Evolutionary conservation across 2,888 invertebrate species (phyloP), one percentile per base, ranked within the genome.

Genomic region (Eilema caniola): DNA sequence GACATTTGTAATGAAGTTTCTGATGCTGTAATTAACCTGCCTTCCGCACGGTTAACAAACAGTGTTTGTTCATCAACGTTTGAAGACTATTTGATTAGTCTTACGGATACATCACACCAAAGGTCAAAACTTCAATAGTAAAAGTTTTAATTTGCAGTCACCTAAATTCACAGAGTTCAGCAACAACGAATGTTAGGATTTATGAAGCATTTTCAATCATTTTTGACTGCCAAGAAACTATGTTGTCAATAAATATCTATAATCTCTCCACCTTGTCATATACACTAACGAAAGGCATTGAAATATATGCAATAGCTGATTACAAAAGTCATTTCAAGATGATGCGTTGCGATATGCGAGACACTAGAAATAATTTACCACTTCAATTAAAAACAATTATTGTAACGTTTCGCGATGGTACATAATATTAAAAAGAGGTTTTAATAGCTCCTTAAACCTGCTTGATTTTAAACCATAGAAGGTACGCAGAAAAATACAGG

Each of bases 1-100:
- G 89, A 88, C 86, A 88, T 84, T 87, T 84, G 83, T 88, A 89
- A 90, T 88, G 83, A 80, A 86, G 76, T 81, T 77, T 81, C 72
- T 76, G 74, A 83, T 80, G 76, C 71, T 68, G 63, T 81, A 83
- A 85, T 86, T 83, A 83, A 61, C 70, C 70, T 62, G 68, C 73
- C 80, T 85, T 84, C 85, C 83, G 81, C 76, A 72, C 59, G 71
- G 67, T 84, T 78, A 69, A 79, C 82, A 78, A 84, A 82, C 64
- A 69, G 57, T 60, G 68, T 81, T 84, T 69, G 76, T 61, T 73
- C 72, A 75, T 70, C 74, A 75, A 71, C 62, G 73, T 66, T 74
- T 57, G 57, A 57, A 2, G 14, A 25, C 28, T 70, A 69, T 72
- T 71, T 72, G 59, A 75, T 77, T 69, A 71, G 64, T 65, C 60